Evolutionary conservation across 1,140 invertebrate species (phyloP).

Genomic region (Triops longicaudatus): DNA sequence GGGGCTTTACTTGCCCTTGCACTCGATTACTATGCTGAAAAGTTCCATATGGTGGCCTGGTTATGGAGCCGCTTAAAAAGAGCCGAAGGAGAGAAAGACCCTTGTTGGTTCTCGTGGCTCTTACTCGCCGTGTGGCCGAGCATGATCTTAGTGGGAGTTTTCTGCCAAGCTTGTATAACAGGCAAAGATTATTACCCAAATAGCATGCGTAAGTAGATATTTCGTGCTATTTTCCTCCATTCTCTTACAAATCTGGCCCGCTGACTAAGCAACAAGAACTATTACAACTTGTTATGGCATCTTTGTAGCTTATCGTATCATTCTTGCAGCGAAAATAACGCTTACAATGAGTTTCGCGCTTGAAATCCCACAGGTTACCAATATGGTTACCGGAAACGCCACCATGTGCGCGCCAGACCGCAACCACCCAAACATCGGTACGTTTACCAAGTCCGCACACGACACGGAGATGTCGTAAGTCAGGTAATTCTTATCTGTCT

Average conservation of each 20-base stretch:
- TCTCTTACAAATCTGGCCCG: not conserved
- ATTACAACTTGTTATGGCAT: too few relatives aligned
- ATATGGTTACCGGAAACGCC: constrained; percentile 39
- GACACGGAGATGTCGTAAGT: constrained; percentile 79
- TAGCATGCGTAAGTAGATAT: constrained; percentile 17
- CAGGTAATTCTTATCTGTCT: constrained; percentile 49
- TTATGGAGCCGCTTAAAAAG: constrained; percentile 48
- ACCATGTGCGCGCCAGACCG: constrained; percentile 56
- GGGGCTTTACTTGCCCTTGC: constrained; percentile 60
- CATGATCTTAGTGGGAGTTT: constrained; percentile 54
- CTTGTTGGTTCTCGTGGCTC: constrained; percentile 68
- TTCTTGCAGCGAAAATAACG: too few relatives aligned
- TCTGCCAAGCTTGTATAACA: constrained; percentile 60
- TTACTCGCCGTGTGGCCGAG: constrained; percentile 63
- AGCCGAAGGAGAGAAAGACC: constrained; percentile 40
- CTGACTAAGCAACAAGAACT: not conserved
- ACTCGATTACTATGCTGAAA: constrained; percentile 68
- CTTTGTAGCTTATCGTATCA: too few relatives aligned
- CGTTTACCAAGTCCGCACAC: constrained; percentile 76
- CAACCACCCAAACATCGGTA: constrained; percentile 75
- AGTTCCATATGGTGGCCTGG: constrained; percentile 60
- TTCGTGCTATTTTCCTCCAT: not conserved
- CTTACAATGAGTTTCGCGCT: not conserved
- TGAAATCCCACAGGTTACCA: not conserved
- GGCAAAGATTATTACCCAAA: constrained; percentile 55